Evolutionary conservation across 2,797 vertebrate species (phyloP).

Genomic region (Gymnoscopelus braueri): DNA sequence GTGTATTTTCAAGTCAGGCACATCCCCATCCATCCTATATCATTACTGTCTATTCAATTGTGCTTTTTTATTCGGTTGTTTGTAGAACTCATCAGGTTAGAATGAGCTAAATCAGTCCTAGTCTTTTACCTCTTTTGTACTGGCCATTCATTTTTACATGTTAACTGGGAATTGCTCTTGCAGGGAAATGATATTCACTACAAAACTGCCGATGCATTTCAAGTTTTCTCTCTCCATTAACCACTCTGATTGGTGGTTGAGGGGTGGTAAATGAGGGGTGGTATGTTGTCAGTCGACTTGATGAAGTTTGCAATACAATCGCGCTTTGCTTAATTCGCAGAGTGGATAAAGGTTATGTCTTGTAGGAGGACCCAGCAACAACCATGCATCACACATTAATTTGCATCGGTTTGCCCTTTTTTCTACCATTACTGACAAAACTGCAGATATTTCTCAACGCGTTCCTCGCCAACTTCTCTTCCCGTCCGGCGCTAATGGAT

Average conservation of each 20-base stretch:
- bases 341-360: too few relatives aligned
- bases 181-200: constrained; percentile 1
- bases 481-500: neutral
- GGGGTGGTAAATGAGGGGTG: too few relatives aligned
- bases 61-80: constrained; percentile 27
- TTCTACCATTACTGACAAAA: constrained; percentile 14
- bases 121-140: constrained; percentile 7
- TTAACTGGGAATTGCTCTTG: constrained; percentile 35
- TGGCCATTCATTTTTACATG: constrained; percentile 49
- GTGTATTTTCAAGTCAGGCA: constrained; percentile 9
- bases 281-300: too few relatives aligned
- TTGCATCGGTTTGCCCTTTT: constrained; percentile 8
- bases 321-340: too few relatives aligned
- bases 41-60: constrained; percentile 5
- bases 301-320: too few relatives aligned
- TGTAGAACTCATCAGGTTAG: neutral
- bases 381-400: constrained; percentile 18
- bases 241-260: too few relatives aligned
- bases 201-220: constrained; percentile 33
- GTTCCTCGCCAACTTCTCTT: neutral
- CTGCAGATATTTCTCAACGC: neutral
- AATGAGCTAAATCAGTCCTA: neutral
- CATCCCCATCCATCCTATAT: neutral
- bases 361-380: constrained; percentile 21
- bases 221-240: neutral